Conservation (phyloP, 2,113 vertebrate species). For the Puntigrus tetrazona region DNA sequence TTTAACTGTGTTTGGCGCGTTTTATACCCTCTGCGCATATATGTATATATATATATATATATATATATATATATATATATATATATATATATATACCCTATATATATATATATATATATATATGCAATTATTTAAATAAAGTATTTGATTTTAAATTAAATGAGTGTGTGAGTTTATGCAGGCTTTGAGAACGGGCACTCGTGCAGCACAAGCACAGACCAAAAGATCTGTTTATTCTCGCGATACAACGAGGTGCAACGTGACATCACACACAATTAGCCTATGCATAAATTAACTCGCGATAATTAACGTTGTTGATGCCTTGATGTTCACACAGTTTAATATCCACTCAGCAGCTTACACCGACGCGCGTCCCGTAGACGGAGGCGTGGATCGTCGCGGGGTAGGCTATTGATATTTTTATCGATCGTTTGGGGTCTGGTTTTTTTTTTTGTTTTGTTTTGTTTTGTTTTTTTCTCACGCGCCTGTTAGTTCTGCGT, state of each 20-base stretch:
- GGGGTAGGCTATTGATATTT: slow-evolving; percentile 48
- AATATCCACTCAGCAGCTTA: slow-evolving; percentile 37
- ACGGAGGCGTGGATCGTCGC: slow-evolving; percentile 40
- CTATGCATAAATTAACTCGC: slow-evolving; percentile 56
- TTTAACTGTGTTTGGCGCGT: too few species aligned
- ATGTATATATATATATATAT: too few species aligned
- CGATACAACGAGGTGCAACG: slow-evolving; percentile 47
- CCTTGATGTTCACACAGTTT: slow-evolving; percentile 53
- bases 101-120: too few species aligned
- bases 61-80: too few species aligned
- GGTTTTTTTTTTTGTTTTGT: too few species aligned
- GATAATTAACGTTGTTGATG: slow-evolving; percentile 57
- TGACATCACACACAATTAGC: slow-evolving; percentile 57
- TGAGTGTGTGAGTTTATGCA: not conserved
- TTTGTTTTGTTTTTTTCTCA: too few species aligned
- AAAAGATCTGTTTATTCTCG: slow-evolving; percentile 44
- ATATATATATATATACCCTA: too few species aligned
- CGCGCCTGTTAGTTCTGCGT: not conserved
- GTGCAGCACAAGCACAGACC: not conserved
- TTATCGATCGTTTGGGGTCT: slow-evolving; percentile 21
- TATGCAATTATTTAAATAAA: not conserved
- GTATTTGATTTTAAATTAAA: not conserved
- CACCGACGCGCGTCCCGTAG: slow-evolving; percentile 40
- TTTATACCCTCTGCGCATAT: too few species aligned
- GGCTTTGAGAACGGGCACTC: not conserved